A percentile compares a stretch with the other conserved stretches of the same genome.
Conservation (phyloP, 2,797 vertebrate genomes). For the Hippocampus kuda region DNA sequence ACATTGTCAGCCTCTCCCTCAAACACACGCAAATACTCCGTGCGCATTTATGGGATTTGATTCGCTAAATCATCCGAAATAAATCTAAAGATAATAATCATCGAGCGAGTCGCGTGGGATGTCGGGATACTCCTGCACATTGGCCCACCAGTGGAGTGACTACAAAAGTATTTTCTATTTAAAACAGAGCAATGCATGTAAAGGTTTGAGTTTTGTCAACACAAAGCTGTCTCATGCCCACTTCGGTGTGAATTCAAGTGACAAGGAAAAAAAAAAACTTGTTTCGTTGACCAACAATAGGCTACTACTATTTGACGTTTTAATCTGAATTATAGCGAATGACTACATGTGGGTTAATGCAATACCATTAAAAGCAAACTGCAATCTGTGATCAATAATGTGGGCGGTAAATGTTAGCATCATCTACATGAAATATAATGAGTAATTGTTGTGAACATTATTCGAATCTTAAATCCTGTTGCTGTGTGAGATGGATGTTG, state of each 20-base stretch:
- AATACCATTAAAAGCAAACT: neutral
- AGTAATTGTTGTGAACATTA: neutral
- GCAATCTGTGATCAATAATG: neutral
- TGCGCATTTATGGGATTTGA: neutral
- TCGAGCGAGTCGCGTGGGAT: too few species aligned
- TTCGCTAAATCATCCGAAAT: neutral
- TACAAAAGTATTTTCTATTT: neutral
- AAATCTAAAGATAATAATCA: neutral
- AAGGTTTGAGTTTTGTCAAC: neutral
- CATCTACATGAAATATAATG: neutral
- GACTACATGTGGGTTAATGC: neutral
- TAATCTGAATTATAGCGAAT: neutral
- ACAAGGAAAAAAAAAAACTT: neutral
- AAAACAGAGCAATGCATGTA: too few species aligned
- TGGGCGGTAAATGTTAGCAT: neutral
- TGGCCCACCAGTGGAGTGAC: neutral
- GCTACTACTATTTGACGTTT: neutral
- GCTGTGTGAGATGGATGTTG: neutral
- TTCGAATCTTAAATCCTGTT: neutral
- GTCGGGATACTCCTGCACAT: too few species aligned
- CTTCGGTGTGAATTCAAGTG: neutral
- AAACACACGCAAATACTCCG: conserved; percentile 6
- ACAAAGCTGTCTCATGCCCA: neutral
- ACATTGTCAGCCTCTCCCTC: conserved; percentile 27
- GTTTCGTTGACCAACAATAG: neutral